Conservation (phyloP, 2,113 vertebrate genomes). For the Aspidoscelis tigris region DNA sequence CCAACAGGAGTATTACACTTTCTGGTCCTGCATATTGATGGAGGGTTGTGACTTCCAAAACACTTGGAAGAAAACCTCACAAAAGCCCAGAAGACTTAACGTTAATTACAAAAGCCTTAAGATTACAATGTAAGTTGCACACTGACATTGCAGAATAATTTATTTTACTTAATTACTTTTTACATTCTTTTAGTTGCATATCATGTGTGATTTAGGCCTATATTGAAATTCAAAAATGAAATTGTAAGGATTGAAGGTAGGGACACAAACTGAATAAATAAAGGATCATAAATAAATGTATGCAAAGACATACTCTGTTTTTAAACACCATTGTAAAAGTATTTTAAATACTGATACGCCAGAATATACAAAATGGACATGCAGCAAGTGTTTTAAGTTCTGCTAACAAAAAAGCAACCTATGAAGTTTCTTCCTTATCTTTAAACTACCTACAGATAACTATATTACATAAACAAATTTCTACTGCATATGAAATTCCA, state of each 20-base stretch:
- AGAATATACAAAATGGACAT: not conserved
- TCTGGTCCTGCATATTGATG: not conserved
- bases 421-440: slow-evolving; percentile 20
- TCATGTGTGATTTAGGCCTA: not conserved
- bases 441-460: accelerated
- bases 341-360: no score
- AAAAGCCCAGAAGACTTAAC: not conserved
- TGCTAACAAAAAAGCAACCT: no score
- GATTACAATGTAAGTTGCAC: not conserved
- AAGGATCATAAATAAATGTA: no score
- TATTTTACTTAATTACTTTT: not conserved
- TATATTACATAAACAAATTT: not conserved
- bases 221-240: not conserved
- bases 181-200: not conserved
- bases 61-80: slow-evolving; percentile 13
- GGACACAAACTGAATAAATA: no score
- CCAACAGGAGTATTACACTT: accelerated
- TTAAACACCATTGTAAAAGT: no score
- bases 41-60: not conserved
- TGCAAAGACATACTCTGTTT: no score
- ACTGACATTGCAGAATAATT: not conserved
- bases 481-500: not conserved
- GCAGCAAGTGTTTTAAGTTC: not conserved
- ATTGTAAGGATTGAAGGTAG: no score
- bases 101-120: not conserved